Base-by-base conservation (phyloP, 2,797 vertebrate genomes). In the Peromyscus attwateri region DNA sequence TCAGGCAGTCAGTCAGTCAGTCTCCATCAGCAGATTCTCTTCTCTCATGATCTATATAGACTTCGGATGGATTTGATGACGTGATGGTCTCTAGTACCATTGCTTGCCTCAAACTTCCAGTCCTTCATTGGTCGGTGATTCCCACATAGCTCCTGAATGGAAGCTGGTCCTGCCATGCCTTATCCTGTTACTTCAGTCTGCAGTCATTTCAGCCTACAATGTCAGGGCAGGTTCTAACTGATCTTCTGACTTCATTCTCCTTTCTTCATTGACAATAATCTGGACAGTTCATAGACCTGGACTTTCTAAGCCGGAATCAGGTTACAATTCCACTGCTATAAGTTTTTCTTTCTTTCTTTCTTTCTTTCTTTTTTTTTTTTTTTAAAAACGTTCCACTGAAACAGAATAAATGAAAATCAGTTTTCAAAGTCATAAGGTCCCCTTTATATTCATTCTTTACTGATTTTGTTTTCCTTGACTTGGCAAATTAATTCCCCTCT, bases 1-100 rank as follows among this genome's bases (percentile, higher is more conserved):
- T 1, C 89, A 46, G n/a, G 68, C 2, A 43, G 62, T 27, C 27
- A 8, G 62, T 27, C 27, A 8, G 37, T 85, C 49, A 57, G 37
- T 89, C 80, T 71, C 29, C 3, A 43, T 91, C 76, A 37, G 9
- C 31, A 43, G 49, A 29, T 76, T 49, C 60, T 83, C 60, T 70
- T 73, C n/a, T 88, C 89, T 76, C 57, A 80, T 82, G 87, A 40
- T 93, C 87, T 84, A 77, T 90, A 77, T 68, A 94, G 87, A 90
- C 29, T 43, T 57, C 1, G 8, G 0, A 1, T 27, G 80, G 23
- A 14, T 92, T 96, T 87, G 31, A 31, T 73, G 64, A 79, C 66
- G 37, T 96, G 91, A 60, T 31, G 75, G 4, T 89, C 14, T 88
- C 46, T 75, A 21, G 27, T 75, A 31, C 40, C 34, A 0, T 77